Evolutionary conservation across 2,113 vertebrate genomes (phyloP), one percentile per base, ranked within the genome.

Genomic region (Oreochromis tanganicae): DNA sequence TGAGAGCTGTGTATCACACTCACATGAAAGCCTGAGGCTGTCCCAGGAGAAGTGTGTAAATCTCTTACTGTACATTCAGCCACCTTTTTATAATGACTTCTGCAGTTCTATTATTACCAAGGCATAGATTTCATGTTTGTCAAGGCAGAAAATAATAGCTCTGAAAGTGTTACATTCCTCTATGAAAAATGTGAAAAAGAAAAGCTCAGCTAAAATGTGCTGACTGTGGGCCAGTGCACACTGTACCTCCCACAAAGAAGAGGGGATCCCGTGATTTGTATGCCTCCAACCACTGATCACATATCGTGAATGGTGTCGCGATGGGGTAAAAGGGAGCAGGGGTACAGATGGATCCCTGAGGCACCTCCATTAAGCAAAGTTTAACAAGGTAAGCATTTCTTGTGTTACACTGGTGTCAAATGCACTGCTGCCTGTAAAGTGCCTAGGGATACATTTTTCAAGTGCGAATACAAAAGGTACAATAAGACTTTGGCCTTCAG

Each of bases 71-170:
- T 85, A 87, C 84, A 85, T 79, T 52, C 38, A 94, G 85, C 61
- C 55, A 34, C 89, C 88, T 89, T 82, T 88, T 84, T 87, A 86
- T 84, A 90, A 85, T 29, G 12, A 38, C 83, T 85, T 89, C 83
- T 9, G 32, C 52, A 34, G 66, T 92, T 85, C 87, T 84, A 61
- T 91, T 85, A 88, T 93, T 92, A 93, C 90, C 61, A 12, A 73
- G 54, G 89, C 83, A 92, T 87, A 66, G 63, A 89, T 91, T 92
- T 92, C 89, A 90, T 83, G 90, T 95, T 93, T 88, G 91, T 92
- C 90, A 94, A 93, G 84, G 92, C 86, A 82, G 91, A 92, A 93
- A 92, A 93, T 91, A 93, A 93, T 93, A 92, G 90, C 86, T 88
- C 43, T 85, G 87, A 93, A 92, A 93, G 86, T 89, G 81, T 86